These are phyloP conservation scores for Myrmecobius fasciatus DNA, from an alignment of 2,113 vertebrate genomes.

Conservation along the genomic window DNA sequence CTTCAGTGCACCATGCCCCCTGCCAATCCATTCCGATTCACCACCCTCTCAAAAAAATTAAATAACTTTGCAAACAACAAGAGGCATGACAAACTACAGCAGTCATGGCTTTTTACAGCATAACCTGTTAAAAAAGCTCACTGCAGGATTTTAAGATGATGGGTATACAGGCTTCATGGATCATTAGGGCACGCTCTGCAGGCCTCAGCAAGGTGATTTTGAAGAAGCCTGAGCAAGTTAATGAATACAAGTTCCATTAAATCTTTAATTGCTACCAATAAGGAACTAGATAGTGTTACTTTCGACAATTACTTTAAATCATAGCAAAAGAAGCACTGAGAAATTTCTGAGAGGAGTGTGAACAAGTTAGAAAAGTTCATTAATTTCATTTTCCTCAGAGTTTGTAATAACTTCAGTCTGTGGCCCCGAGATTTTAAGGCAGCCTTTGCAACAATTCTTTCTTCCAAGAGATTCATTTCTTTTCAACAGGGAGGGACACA, in stretches of 20 bases:
- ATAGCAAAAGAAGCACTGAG: not conserved
- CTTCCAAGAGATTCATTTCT: not conserved
- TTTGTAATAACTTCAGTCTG: conserved; percentile 34
- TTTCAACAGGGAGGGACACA: not conserved
- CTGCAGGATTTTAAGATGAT: conserved; percentile 54
- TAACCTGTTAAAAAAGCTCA: conserved; percentile 48
- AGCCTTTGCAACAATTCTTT: not conserved
- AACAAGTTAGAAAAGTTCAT: conserved; percentile 24
- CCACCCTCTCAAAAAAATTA: conserved; percentile 37
- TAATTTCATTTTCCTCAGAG: conserved; percentile 3
- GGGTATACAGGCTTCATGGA: conserved; percentile 17
- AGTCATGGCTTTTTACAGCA: conserved; percentile 40
- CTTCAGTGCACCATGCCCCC: not conserved
- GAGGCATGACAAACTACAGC: conserved; percentile 49
- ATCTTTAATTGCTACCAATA: conserved; percentile 42
- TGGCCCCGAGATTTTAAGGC: not conserved
- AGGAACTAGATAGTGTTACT: conserved; percentile 25
- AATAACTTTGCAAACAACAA: conserved; percentile 53
- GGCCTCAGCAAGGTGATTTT: conserved; percentile 61
- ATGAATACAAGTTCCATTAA: conserved; percentile 70
- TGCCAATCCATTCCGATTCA: conserved; percentile 57
- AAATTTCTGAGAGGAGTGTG: conserved; percentile 48
- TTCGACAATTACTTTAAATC: conserved; percentile 58
- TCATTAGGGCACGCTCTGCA: conserved; percentile 49
- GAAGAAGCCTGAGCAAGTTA: conserved; percentile 42